Base-by-base conservation (phyloP, 2,797 vertebrate genomes). In the Sebastes flavidus region DNA sequence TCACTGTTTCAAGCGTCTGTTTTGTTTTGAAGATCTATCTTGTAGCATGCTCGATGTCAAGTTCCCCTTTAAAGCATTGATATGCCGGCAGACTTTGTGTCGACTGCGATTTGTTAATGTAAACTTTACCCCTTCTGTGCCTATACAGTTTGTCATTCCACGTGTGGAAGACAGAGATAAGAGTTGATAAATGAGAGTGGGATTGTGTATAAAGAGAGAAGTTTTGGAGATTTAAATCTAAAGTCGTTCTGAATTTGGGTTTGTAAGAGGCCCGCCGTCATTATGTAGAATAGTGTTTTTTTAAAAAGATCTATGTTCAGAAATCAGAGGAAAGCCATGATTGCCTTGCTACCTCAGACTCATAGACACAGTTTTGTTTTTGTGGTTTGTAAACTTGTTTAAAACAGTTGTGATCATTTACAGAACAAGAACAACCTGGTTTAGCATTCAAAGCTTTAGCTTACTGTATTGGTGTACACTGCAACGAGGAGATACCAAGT, bases 311-410 rank as follows among this genome's bases (percentile, higher is more conserved):
- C 91, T 73, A 55, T 94, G 94, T 97, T 97, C 90, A 83, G 88
- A 90, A 96, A 97, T 95, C 95, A 97, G 96, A 97, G 96, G 96
- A 97, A 98, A 99, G 97, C 98, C 97, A 97, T 97, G 96, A 97
- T 97, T 97, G 96, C 97, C 97, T 99, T 97, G 98, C 98, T 99
- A 99, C 98, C 98, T 99, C 98, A 99, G 95, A 95, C 92, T 95
- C 89, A 93, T 95, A 92, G 92, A 96, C 96, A 95, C 96, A 92
- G 91, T 92, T 95, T 95, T 90, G 92, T 94, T 97, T 86, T 91
- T 87, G 92, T 96, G 93, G 94, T 93, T 89, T 82, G 75, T 90
- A 78, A 88, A 88, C 75, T 76, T 82, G 84, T 91, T 87, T 85
- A 42, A 82, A 83, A 85, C 88, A 78, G 70, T 88, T 72, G 85